Conservation (phyloP, 2,797 vertebrate species). For the Protonibea diacanthus region DNA sequence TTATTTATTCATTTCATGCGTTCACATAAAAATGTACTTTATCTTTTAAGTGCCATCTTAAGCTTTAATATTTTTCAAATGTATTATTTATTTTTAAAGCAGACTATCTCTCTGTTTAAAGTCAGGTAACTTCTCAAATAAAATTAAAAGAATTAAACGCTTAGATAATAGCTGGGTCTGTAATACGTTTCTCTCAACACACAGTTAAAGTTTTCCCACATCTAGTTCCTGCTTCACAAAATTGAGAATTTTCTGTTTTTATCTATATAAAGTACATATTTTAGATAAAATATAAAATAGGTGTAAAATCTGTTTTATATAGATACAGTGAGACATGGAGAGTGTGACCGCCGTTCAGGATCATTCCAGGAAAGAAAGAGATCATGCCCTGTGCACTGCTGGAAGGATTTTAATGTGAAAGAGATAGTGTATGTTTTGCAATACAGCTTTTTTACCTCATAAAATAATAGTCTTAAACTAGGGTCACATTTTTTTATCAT, state of each 20-base stretch:
- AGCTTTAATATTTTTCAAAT: neutral
- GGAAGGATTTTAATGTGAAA: neutral
- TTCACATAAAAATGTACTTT: neutral
- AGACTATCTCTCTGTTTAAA: neutral
- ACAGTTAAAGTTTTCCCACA: too few relatives aligned
- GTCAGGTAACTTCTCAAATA: neutral
- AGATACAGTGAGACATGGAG: too few relatives aligned
- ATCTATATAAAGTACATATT: too few relatives aligned
- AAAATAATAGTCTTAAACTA: neutral
- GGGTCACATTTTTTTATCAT: neutral
- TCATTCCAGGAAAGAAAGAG: neutral
- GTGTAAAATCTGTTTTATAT: too few relatives aligned
- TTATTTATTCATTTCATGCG: neutral
- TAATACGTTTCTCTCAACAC: neutral
- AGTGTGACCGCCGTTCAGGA: too few relatives aligned
- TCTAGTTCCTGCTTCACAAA: too few relatives aligned
- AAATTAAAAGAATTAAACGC: neutral
- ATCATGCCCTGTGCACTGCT: neutral
- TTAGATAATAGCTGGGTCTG: neutral
- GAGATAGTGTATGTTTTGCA: too few relatives aligned
- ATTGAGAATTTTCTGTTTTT: too few relatives aligned
- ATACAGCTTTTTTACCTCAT: too few relatives aligned
- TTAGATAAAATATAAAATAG: too few relatives aligned
- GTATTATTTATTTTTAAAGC: neutral
- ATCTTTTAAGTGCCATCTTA: constrained; percentile 6